Evolutionary conservation across 1,140 invertebrate genomes (phyloP).

Genomic region (Ridgeia piscesae): DNA sequence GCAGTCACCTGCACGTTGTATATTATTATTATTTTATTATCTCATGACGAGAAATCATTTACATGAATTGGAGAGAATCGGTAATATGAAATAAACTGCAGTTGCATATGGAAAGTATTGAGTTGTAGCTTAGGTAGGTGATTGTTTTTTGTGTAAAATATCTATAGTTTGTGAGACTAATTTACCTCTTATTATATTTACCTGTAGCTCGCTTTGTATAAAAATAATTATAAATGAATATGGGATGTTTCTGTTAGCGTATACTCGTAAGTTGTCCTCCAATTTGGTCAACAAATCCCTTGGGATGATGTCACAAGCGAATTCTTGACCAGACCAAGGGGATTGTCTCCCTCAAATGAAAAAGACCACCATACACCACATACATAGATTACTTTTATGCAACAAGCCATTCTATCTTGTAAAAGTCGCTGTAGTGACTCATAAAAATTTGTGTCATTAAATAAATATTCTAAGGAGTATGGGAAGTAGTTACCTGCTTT

Average conservation of each 20-base stretch:
- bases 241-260: background rate
- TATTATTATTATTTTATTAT: conserved; percentile 7
- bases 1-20: background rate
- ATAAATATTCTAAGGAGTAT: background rate
- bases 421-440: background rate
- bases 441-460: background rate
- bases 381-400: background rate
- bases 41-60: background rate
- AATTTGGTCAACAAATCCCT: background rate
- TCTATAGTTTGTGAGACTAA: background rate
- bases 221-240: background rate
- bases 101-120: background rate
- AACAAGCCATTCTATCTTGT: background rate
- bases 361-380: background rate
- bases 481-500: background rate
- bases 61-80: background rate
- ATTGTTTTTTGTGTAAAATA: conserved; percentile 5
- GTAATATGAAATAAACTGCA: background rate
- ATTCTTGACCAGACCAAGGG: background rate
- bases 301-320: background rate
- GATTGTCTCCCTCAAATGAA: background rate
- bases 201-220: background rate
- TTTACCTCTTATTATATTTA: conserved; percentile 6
- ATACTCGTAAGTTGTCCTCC: background rate
- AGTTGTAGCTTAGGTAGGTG: background rate